Conservation (phyloP, 2,797 vertebrate genomes). For the Eulemur albifrons region DNA sequence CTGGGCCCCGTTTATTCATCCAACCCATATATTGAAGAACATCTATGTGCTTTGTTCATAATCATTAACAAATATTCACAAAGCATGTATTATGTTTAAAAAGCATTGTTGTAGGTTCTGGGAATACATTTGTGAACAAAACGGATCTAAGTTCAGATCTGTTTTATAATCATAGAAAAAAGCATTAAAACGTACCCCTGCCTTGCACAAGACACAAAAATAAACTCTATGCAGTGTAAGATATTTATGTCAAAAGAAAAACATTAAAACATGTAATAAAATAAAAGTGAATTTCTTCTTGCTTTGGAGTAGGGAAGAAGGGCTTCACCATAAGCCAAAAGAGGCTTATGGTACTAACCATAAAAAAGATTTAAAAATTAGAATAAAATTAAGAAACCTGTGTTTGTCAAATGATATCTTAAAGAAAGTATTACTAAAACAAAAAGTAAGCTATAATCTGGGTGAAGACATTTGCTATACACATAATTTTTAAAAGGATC, state of each 20-base stretch:
- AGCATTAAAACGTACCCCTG: not conserved
- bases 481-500: not conserved
- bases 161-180: not conserved
- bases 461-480: not conserved
- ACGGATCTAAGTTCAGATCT: not conserved
- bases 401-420: not conserved
- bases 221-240: not conserved
- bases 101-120: not conserved
- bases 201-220: not conserved
- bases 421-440: not conserved
- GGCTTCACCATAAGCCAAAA: not conserved
- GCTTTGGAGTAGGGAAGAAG: not conserved
- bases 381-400: not conserved
- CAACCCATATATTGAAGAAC: not conserved
- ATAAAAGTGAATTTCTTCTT: not conserved
- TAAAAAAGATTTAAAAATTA: not conserved
- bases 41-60: not conserved
- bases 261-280: not conserved
- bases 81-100: not conserved
- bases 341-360: not conserved
- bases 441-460: not conserved
- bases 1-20: not conserved
- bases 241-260: slow-evolving; percentile 21
- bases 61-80: not conserved
- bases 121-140: not conserved